phyloP scores from a whole-genome alignment of 2,888 invertebrate genomes.

The Philhelius pedissequus region DNA sequence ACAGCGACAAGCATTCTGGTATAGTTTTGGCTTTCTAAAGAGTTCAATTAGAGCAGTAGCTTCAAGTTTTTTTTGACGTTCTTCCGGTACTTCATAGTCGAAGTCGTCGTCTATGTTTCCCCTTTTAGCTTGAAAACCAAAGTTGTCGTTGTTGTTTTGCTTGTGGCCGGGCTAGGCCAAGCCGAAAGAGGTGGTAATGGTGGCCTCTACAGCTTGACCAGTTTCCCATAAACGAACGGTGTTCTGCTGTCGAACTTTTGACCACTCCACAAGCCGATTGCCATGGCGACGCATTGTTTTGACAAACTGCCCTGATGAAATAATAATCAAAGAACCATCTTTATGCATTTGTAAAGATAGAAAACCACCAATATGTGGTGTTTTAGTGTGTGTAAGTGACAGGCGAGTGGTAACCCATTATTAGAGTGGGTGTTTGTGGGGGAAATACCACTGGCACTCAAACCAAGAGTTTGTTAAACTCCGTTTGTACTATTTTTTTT shows the following conservation, averaged over 20 bases:
- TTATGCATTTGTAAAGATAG: conserved; percentile 61
- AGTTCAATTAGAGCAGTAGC: conserved; percentile 13
- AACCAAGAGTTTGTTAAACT: conserved; percentile 28
- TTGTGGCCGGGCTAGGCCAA: not conserved
- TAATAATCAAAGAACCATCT: conserved; percentile 68
- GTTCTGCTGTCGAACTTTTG: conserved; percentile 31
- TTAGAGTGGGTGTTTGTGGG: not conserved
- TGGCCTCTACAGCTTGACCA: conserved; percentile 43
- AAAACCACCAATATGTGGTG: conserved; percentile 47
- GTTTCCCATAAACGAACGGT: conserved; percentile 50
- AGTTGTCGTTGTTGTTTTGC: conserved; percentile 18
- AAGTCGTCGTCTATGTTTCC: conserved; percentile 7
- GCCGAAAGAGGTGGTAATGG: not conserved
- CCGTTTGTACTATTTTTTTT: conserved; percentile 1
- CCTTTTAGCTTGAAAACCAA: conserved; percentile 1
- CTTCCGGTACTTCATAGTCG: not conserved
- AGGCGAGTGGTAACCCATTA: conserved; percentile 13
- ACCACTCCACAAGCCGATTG: conserved; percentile 28
- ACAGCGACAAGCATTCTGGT: conserved; percentile 22
- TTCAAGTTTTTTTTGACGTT: not conserved
- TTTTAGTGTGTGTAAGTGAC: conserved; percentile 38
- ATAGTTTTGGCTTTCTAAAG: conserved; percentile 31
- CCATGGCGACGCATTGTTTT: conserved; percentile 66
- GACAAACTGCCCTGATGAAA: conserved; percentile 65
- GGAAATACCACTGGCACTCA: not conserved